A percentile compares a stretch with the other conserved stretches of the same genome.
These are phyloP conservation scores for Setophaga coronata DNA, from an alignment of 2,113 vertebrate species.

Conservation along the genomic window DNA sequence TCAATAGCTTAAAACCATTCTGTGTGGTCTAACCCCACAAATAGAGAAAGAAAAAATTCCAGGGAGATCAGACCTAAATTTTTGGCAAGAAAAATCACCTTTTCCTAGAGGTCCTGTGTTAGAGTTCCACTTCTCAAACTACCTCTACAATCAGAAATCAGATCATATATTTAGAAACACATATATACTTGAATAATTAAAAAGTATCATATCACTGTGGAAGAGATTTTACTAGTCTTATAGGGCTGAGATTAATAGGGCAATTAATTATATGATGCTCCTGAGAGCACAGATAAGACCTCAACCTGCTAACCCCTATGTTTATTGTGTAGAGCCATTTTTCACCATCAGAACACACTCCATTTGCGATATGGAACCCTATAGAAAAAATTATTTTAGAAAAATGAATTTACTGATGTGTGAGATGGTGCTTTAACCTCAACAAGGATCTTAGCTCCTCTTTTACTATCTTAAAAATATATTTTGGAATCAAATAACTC, in stretches of 20 bases:
- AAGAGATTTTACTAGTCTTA: background rate
- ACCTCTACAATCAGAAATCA: background rate
- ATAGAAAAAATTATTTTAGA: background rate
- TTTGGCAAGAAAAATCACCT: background rate
- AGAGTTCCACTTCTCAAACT: background rate
- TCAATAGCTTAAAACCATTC: background rate
- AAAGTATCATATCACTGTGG: background rate
- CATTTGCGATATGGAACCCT: background rate
- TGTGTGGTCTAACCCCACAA: background rate
- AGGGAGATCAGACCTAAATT: background rate
- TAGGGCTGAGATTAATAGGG: background rate
- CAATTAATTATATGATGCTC: background rate
- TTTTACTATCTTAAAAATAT: background rate
- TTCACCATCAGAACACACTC: background rate
- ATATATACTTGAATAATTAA: background rate
- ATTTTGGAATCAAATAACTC: background rate
- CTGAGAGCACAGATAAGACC: background rate
- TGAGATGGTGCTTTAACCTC: background rate
- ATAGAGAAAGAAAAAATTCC: background rate
- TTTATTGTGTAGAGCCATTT: background rate
- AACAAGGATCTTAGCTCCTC: background rate
- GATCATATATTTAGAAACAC: background rate
- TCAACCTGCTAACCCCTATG: background rate
- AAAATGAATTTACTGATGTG: background rate
- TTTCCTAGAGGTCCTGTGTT: background rate